Conservation (phyloP, 2,888 invertebrate species). For the Acronicta leporina region DNA sequence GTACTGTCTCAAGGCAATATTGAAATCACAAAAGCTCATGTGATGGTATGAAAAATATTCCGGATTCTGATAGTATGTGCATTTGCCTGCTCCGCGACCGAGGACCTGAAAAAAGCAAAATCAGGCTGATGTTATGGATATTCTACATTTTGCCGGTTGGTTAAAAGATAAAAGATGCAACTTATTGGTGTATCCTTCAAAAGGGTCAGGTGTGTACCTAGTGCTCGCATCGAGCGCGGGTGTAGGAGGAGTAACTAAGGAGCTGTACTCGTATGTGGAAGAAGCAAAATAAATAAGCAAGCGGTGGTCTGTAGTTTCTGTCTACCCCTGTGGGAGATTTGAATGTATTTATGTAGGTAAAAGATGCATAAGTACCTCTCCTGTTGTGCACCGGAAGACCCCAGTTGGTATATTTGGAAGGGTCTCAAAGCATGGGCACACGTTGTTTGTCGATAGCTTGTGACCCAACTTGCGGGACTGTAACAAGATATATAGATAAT, state of each 20-base stretch:
- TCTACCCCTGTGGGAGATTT: too few species aligned
- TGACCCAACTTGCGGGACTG: constrained; percentile 75
- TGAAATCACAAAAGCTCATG: constrained; percentile 77
- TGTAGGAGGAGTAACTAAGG: too few species aligned
- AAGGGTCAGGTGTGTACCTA: too few species aligned
- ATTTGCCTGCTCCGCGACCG: constrained; percentile 71
- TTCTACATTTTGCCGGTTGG: too few species aligned
- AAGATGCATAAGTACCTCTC: constrained; percentile 73
- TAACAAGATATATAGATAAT: constrained; percentile 41
- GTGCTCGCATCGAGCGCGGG: too few species aligned
- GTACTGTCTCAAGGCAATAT: constrained; percentile 61
- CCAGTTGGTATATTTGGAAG: constrained; percentile 69
- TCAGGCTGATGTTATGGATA: too few species aligned
- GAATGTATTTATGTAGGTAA: too few species aligned
- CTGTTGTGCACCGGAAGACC: constrained; percentile 70
- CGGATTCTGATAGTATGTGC: constrained; percentile 69
- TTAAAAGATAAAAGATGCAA: too few species aligned
- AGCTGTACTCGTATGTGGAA: too few species aligned
- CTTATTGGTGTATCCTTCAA: too few species aligned
- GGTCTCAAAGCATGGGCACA: constrained; percentile 60
- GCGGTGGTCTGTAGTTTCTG: too few species aligned
- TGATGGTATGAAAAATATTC: constrained; percentile 81
- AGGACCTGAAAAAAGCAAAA: constrained; percentile 63
- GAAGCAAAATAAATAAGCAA: too few species aligned
- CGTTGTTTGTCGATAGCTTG: constrained; percentile 59